Evolutionary conservation across 2,888 invertebrate genomes (phyloP), one percentile per base, ranked within the genome.

Genomic region (Augiades crinisus): DNA sequence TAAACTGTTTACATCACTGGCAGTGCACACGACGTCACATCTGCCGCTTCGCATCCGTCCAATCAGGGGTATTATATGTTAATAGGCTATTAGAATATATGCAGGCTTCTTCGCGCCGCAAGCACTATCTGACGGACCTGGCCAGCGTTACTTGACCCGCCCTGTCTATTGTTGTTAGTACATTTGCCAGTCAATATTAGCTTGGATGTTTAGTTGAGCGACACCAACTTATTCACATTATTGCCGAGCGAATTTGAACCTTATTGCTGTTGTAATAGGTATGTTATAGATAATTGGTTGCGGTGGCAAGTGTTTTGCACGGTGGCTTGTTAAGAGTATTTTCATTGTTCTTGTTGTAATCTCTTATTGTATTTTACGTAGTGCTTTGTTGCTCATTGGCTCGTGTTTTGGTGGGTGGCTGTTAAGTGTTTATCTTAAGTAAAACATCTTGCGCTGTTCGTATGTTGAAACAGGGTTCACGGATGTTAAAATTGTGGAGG

Each of bases 41-140:
- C 81, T 78, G 79, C 85, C 83, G 80, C 76, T 72, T 81, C 81
- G 82, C 83, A 87, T 85, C 82, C 84, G 84, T 87, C 91, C 92
- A 92, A 92, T 92, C 91, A 91, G 90, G 84, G 65, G 81, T 81
- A 90, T 89, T 89, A 89, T 89, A 90, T 90, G 89, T 87, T 88
- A 89, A 90, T 89, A 83, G 83, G 78, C 86, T 81, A 89, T 90
- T 90, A 88, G 86, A 89, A 89, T 88, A 88, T 79, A 80, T 77
- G 71, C 77, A 68, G 69, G 72, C 72, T 72, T 75, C 78, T 80
- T 80, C 81, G 80, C 81, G 73, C 80, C 74, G 75, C 33, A n/a
- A 24, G 40, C 66, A 66, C 67, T 74, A 76, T 76, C 75, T 68
- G 62, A 63, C 59, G 61, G 63, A 59, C 10, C 51, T 49, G 27